Percentiles rank a stretch among this genome's conserved stretches.
Evolutionary conservation across 2,888 invertebrate genomes (phyloP).

Genomic region (Ametastegia equiseti): DNA sequence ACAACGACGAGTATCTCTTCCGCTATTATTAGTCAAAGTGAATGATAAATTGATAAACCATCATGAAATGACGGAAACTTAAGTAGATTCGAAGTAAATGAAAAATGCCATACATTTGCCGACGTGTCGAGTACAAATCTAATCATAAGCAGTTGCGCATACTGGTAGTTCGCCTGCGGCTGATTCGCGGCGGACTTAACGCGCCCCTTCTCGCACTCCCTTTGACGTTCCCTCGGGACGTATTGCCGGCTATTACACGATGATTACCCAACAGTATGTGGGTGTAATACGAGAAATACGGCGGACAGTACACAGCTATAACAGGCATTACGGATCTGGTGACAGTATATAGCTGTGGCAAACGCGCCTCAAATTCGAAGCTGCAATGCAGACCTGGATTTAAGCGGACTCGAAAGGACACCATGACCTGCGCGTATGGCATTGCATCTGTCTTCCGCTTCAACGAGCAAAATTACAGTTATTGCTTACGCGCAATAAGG

Average conservation of each 20-base stretch:
- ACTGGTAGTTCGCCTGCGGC: conserved; percentile 70
- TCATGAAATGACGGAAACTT: neutral
- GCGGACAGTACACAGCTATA: conserved; percentile 63
- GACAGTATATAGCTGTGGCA: conserved; percentile 53
- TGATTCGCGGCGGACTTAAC: conserved; percentile 53
- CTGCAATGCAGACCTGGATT: neutral
- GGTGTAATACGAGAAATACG: conserved; percentile 73
- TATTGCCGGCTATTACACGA: conserved; percentile 73
- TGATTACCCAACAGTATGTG: conserved; percentile 72
- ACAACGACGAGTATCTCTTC: neutral
- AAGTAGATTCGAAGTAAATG: neutral
- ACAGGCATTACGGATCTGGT: conserved; percentile 52
- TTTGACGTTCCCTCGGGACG: conserved; percentile 60
- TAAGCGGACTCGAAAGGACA: neutral
- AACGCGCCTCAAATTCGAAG: conserved; percentile 38
- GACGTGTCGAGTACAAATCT: conserved; percentile 23
- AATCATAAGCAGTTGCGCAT: conserved; percentile 64
- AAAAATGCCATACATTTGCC: conserved; percentile 1
- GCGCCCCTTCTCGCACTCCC: conserved; percentile 50
- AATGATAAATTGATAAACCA: no score
- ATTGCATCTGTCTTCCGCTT: conserved; percentile 25
- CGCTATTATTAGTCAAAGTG: no score
- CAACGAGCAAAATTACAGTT: conserved; percentile 25
- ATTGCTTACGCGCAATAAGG: conserved; percentile 42
- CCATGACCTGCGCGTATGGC: conserved; percentile 38